Evolutionary conservation across 2,888 invertebrate species (phyloP).

Genomic region (Tachina lurida): DNA sequence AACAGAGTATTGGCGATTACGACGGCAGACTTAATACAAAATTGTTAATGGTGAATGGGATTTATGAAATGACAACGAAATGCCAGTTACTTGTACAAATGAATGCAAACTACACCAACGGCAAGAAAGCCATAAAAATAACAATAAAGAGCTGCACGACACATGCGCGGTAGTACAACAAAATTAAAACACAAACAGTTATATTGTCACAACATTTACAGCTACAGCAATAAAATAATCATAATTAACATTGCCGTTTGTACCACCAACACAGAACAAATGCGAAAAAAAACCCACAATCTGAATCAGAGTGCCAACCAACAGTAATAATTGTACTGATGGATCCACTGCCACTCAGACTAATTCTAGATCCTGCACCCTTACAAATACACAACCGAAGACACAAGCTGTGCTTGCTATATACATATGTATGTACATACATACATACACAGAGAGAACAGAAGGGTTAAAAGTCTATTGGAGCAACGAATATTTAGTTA

Average conservation of each 20-base stretch:
- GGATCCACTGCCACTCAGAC: conserved; percentile 47
- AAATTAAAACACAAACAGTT: conserved; percentile 54
- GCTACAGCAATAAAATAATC: conserved; percentile 26
- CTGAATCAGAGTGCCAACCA: conserved; percentile 9
- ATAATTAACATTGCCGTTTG: conserved; percentile 45
- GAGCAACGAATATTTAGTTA: too few relatives aligned
- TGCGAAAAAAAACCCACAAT: conserved; percentile 33
- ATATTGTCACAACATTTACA: conserved; percentile 41
- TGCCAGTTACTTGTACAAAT: conserved; percentile 63
- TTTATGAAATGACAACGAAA: conserved; percentile 62
- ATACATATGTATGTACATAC: neutral
- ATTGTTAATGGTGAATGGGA: conserved; percentile 46
- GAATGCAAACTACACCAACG: conserved; percentile 49
- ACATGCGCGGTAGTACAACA: conserved; percentile 65
- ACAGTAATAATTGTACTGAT: conserved; percentile 50
- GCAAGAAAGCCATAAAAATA: conserved; percentile 45
- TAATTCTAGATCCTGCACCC: conserved; percentile 45
- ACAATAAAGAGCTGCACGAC: conserved; percentile 54
- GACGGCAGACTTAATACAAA: conserved; percentile 31
- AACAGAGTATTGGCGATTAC: conserved; percentile 13
- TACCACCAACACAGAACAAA: conserved; percentile 73
- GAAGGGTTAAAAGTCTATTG: too few relatives aligned
- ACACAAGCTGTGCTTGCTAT: conserved; percentile 48
- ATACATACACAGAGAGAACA: too few relatives aligned
- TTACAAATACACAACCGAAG: conserved; percentile 15